Percentiles rank a stretch among this genome's conserved stretches.
These are phyloP conservation scores for Xanthia togata DNA, from an alignment of 2,888 invertebrate genomes.

Conservation along the genomic window DNA sequence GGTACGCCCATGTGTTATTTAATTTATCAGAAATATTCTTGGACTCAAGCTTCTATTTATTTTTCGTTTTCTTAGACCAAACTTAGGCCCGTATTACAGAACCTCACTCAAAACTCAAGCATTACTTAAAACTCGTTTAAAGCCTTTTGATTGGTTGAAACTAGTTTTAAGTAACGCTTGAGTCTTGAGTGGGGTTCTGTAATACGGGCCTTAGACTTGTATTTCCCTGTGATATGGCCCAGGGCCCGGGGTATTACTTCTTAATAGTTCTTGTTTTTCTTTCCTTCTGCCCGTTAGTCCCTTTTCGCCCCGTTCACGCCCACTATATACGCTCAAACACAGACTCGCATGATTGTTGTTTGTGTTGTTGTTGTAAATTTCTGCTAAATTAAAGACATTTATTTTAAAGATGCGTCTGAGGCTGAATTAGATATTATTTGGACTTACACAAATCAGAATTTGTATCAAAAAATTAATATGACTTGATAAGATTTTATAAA, in stretches of 20 bases:
- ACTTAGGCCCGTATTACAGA: too few species aligned
- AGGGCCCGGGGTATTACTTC: neutral
- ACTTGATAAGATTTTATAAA: neutral
- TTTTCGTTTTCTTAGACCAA: neutral
- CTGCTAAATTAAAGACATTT: neutral
- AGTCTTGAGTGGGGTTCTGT: too few species aligned
- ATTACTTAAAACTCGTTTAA: too few species aligned
- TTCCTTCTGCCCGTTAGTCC: neutral
- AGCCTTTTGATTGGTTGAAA: too few species aligned
- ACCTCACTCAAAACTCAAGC: too few species aligned
- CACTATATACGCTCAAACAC: too few species aligned
- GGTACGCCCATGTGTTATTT: neutral
- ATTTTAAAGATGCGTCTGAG: constrained; percentile 37
- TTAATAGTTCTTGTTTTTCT: neutral
- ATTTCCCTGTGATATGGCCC: neutral
- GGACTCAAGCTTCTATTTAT: neutral
- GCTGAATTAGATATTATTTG: constrained; percentile 24
- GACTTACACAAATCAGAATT: neutral
- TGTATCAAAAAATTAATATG: neutral
- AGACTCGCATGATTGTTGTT: neutral
- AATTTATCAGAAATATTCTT: constrained; percentile 10
- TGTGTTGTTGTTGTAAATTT: neutral
- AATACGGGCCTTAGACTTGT: too few species aligned
- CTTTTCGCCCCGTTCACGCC: neutral
- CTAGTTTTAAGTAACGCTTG: too few species aligned